Conservation (phyloP, 1,140 invertebrate species). For the Catajapyx aquilonaris region DNA sequence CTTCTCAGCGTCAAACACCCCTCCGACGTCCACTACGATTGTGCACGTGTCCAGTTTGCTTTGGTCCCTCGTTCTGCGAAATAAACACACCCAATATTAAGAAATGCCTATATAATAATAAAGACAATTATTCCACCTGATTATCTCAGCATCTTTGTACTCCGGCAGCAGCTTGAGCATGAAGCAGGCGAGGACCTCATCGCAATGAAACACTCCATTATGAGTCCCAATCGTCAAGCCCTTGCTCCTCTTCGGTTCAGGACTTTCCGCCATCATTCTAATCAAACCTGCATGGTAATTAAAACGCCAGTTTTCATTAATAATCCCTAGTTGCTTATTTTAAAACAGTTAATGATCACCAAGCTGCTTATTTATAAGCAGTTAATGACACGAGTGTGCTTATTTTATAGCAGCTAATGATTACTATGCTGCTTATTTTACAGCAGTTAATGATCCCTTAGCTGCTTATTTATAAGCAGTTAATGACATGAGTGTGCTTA, state of each 20-base stretch:
- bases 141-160: conserved; percentile 60
- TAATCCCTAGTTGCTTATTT: too few species aligned
- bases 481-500: too few species aligned
- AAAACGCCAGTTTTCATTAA: too few species aligned
- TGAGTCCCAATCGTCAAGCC: conserved; percentile 49
- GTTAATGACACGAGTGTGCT: too few species aligned
- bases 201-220: conserved; percentile 75
- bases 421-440: too few species aligned
- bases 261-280: too few species aligned
- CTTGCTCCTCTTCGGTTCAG: neutral
- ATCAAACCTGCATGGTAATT: too few species aligned
- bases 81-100: conserved; percentile 1
- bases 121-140: conserved; percentile 30
- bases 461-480: too few species aligned
- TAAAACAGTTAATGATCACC: too few species aligned
- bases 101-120: neutral
- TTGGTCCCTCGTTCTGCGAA: conserved; percentile 32
- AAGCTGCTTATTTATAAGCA: too few species aligned
- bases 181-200: conserved; percentile 83
- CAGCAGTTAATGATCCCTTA: too few species aligned
- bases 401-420: too few species aligned
- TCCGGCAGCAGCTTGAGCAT: conserved; percentile 64
- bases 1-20: conserved; percentile 50
- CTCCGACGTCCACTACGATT: conserved; percentile 94
- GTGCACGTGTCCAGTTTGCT: conserved; percentile 58